Conservation (phyloP, 92 coral and sea anemone species). For the Porites rus region DNA sequence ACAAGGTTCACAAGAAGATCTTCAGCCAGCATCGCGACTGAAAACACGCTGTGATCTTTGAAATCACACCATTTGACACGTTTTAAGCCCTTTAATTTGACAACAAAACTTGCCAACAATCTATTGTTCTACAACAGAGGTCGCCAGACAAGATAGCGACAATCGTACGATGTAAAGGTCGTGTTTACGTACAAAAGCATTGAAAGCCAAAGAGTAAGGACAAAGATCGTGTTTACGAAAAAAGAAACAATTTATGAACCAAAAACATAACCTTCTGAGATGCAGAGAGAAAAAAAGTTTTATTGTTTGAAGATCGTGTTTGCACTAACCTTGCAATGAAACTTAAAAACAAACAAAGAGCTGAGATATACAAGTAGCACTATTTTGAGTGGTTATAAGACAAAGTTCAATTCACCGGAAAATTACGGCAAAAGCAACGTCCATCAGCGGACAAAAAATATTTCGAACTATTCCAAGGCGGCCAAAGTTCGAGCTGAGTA, state of each 20-base stretch:
- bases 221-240: background rate
- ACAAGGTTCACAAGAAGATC: background rate
- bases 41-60: conserved; percentile 9
- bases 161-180: background rate
- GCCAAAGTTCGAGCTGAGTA: background rate
- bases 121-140: conserved; percentile 14
- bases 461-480: background rate
- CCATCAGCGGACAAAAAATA: background rate
- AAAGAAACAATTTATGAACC: background rate
- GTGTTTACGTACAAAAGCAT: background rate
- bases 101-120: background rate
- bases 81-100: background rate
- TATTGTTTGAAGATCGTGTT: background rate
- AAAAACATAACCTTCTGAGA: background rate
- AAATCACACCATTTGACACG: background rate
- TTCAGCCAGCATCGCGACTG: background rate
- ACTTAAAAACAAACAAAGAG: background rate
- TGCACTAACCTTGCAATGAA: background rate
- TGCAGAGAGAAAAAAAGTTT: background rate
- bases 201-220: background rate
- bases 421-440: background rate
- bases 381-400: too few relatives aligned
- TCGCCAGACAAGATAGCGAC: conserved; percentile 3
- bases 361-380: background rate
- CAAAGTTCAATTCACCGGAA: background rate